Evolutionary conservation across 2,113 vertebrate species (phyloP), one percentile per base, ranked within the genome.

Genomic region (Lipophrys pholis): DNA sequence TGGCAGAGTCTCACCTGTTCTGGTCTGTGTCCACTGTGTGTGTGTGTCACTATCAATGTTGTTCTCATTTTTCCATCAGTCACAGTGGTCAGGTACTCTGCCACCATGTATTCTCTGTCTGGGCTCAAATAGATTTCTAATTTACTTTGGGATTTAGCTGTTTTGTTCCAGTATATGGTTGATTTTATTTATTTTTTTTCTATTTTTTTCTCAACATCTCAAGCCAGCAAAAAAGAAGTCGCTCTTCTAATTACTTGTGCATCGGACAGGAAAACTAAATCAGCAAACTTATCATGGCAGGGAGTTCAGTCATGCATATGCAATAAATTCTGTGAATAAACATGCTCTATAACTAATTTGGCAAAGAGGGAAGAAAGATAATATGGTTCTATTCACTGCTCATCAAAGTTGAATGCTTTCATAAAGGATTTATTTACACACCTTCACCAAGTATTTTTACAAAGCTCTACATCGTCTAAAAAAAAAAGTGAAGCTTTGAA

Each of bases 241-340:
- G 0, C 48, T 53, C 40, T 45, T 58, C 1, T 11, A 65, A 52
- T 58, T 61, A 36, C 78, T 69, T 57, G 60, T 83, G 49, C 56
- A 74, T 35, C 5, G 0, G 11, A 45, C 43, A 50, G 49, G n/a
- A 78, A 62, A 72, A 65, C 40, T 15, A 54, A 65, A 59, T 59
- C 52, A 11, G 0, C 53, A 70, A 64, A 62, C 43, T 54, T 43
- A 21, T 64, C 36, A 14, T 7, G n/a, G 12, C n/a, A 16, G 30
- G 38, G 9, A 1, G 53, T 21, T 53, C 51, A 74, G 52, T 41
- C 38, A 43, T 59, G 63, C 71, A 70, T 64, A 53, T 16, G 67
- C 56, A 84, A 54, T 58, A 50, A 57, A 68, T 57, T 55, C 40
- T 46, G 65, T 21, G 43, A 65, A 42, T 57, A 65, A 76, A 73